Base-by-base conservation (phyloP, 2,113 vertebrate species). In the Plotosus lineatus region DNA sequence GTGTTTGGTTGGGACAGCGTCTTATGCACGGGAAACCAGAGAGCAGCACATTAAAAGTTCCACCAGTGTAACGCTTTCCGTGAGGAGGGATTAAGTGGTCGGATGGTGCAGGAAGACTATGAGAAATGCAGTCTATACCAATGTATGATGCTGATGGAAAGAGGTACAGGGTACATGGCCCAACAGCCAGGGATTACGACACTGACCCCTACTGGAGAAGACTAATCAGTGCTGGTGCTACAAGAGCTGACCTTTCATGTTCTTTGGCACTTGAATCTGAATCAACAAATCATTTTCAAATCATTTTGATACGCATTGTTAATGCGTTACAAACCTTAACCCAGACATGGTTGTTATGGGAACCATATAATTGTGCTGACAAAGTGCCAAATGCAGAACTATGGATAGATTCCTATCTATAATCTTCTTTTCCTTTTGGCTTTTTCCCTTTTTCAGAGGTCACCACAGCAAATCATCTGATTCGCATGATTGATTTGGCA, bases 21-120 rank as follows among this genome's bases (percentile, higher is more conserved):
- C 71, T 82, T 87, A 86, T 84, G 82, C 86, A 48, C 73, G 84
- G 86, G 87, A 89, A 88, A 93, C 86, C 71, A 56, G 89, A 93
- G 90, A 88, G 86, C 75, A 77, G 71, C 86, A 84, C 86, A 90
- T 93, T 86, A 91, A 93, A 93, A 89, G 90, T 93, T 93, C 91
- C 92, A 91, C 89, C 88, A 89, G 88, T 90, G 89, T 87, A 92
- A 91, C 88, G 82, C 82, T 91, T 93, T 93, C 84, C 89, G 78
- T 42, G 85, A 87, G 84, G 79, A 90, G 84, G 89, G 90, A 90
- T 88, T 83, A 85, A 86, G 89, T 66, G 85, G 86, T 65, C 76
- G 77, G 69, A 31, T 50, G 74, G 77, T 87, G 89, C 86, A 78
- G 83, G 79, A 81, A 84, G n/a, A n/a, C n/a, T 78, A 51, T 1